Base-by-base conservation (phyloP, 2,113 vertebrate species). In the Halcyon malimbica region DNA sequence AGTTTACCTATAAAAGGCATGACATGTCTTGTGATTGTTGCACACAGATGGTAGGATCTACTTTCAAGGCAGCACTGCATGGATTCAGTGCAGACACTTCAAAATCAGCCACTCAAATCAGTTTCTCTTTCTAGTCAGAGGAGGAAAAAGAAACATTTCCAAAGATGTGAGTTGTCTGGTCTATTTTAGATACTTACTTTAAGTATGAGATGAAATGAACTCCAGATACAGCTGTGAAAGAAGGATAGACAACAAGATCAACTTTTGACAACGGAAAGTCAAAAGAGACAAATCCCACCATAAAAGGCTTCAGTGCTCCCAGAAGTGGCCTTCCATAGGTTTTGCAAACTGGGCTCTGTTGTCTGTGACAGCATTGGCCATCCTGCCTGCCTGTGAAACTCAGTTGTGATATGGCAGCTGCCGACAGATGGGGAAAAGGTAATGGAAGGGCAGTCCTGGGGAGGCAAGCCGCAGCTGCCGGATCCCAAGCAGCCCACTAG, bases 171-270 rank as follows among this genome's bases (percentile, higher is more conserved):
- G 33, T 51, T 65, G 24, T 44, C 41, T 71, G 16, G 33, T 68
- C 80, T 87, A 3, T 68, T 75, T 75, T 68, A 71, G 39, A 18
- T 94, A 92, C 86, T 95, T 85, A 90, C 95, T 71, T 37, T 5
- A 75, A 42, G 26, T 6, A 46, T 35, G 48, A 87, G 69, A 59
- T 13, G 37, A 71, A 74, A 44, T 8, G 16, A 82, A 35, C 56
- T 71, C 73, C 77, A 84, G 80, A 33, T 39, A 16, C 3, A 10
- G 33, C 56, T 81, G 56, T 56, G 89, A 42, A 74, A 85, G 28
- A 70, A 86, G 29, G 16, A 42, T 56, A 28, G 33, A 33, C 41
- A 46, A 42, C 56, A 71, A 81, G 28, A 51, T 26, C 76, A 59
- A 23, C 16, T 89, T 81, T 86, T 42, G 73, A 44, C 37, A 74